Evolutionary conservation across 2,888 invertebrate genomes (phyloP).

Genomic region (Oligia strigilis): DNA sequence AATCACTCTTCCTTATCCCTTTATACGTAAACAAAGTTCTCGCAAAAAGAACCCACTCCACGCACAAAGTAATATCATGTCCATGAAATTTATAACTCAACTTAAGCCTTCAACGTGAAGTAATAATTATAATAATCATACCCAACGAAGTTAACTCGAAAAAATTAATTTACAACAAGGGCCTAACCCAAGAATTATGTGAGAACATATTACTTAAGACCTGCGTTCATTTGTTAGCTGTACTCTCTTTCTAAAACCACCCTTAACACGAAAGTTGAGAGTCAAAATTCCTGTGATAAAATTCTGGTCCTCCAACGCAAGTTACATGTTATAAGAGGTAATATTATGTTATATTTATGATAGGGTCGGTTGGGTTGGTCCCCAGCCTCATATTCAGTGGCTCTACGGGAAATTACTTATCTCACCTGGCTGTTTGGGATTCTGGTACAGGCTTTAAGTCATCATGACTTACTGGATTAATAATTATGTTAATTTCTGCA

Average conservation of each 20-base stretch:
- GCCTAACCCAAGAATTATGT: constrained; percentile 62
- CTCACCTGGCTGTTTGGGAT: constrained; percentile 71
- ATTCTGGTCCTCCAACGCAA: constrained; percentile 51
- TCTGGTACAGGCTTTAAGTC: constrained; percentile 57
- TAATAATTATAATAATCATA: constrained; percentile 51
- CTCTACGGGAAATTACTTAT: constrained; percentile 77
- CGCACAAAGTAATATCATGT: neutral
- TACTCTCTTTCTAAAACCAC: constrained; percentile 6
- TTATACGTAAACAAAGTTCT: neutral
- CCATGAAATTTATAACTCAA: constrained; percentile 36
- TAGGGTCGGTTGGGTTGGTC: constrained; percentile 72
- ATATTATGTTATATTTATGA: constrained; percentile 78
- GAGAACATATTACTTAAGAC: constrained; percentile 68
- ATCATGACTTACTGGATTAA: constrained; percentile 57
- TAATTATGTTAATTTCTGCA: constrained; percentile 27
- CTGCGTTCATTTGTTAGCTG: constrained; percentile 59
- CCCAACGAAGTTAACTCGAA: constrained; percentile 46
- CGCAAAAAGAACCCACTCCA: neutral
- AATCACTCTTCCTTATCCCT: neutral
- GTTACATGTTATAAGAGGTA: constrained; percentile 61
- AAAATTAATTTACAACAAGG: constrained; percentile 61
- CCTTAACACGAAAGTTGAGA: constrained; percentile 2
- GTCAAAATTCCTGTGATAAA: neutral
- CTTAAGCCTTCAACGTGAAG: constrained; percentile 24
- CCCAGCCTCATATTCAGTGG: constrained; percentile 77